phyloP scores from a whole-genome alignment of 2,888 invertebrate species.

The Lepidochrysops patricia region DNA sequence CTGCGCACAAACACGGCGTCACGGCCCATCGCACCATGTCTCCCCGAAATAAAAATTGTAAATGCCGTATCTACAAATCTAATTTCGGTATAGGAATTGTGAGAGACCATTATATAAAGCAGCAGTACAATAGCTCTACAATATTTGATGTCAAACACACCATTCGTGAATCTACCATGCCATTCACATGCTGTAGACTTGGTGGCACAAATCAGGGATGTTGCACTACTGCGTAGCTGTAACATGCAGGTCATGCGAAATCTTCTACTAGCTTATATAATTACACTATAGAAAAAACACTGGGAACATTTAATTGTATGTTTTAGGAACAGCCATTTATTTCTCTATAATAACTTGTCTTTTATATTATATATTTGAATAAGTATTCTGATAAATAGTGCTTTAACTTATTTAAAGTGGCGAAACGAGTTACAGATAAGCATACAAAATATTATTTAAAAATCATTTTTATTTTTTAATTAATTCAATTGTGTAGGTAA shows the following conservation, averaged over 20 bases:
- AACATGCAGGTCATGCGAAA: neutral
- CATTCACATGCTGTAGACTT: neutral
- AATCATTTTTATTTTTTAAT: too few species aligned
- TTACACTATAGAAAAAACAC: neutral
- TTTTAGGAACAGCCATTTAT: too few species aligned
- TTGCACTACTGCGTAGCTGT: neutral
- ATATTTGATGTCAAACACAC: neutral
- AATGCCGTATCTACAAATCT: neutral
- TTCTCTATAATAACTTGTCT: too few species aligned
- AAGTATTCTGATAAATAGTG: neutral
- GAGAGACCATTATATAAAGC: neutral
- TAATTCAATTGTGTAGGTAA: too few species aligned
- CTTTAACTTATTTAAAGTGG: neutral
- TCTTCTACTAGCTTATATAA: too few species aligned
- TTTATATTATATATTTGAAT: neutral
- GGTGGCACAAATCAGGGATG: neutral
- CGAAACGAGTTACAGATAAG: neutral
- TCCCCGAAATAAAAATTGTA: neutral
- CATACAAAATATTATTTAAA: too few species aligned
- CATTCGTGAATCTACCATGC: neutral
- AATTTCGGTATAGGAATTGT: neutral
- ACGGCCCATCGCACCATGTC: neutral
- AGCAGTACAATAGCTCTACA: neutral
- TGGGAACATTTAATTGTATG: too few species aligned
- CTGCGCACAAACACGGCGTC: conserved; percentile 23